These are phyloP conservation scores for Biston betularia DNA, from an alignment of 2,888 invertebrate species.

Conservation along the genomic window DNA sequence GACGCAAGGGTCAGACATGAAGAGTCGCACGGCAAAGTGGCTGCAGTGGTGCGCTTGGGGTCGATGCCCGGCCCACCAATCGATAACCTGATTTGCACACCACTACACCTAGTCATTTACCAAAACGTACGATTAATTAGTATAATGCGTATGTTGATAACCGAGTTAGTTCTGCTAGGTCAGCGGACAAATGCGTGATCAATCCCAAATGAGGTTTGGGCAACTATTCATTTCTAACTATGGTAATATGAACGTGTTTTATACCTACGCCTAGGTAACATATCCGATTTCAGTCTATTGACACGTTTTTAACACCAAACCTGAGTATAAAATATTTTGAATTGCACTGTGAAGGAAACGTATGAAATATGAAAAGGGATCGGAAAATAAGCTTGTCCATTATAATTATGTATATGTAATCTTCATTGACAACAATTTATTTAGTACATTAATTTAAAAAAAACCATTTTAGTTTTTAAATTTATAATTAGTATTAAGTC, in stretches of 20 bases:
- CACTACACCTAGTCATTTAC: slow-evolving; percentile 69
- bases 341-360: too few species aligned
- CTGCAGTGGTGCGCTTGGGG: slow-evolving; percentile 59
- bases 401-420: too few species aligned
- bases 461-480: neutral
- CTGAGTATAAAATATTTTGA: too few species aligned
- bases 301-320: neutral
- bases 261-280: slow-evolving; percentile 1
- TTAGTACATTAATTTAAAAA: neutral
- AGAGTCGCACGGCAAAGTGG: slow-evolving; percentile 36
- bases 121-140: slow-evolving; percentile 39
- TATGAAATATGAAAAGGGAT: too few species aligned
- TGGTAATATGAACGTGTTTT: slow-evolving; percentile 3
- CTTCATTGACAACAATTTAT: too few species aligned
- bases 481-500: too few species aligned
- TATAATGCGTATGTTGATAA: slow-evolving; percentile 33
- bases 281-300: slow-evolving; percentile 1
- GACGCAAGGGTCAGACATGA: slow-evolving; percentile 48
- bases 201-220: slow-evolving; percentile 24
- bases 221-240: slow-evolving; percentile 14
- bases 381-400: too few species aligned
- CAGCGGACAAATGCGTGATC: slow-evolving; percentile 36
- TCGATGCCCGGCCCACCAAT: slow-evolving; percentile 78
- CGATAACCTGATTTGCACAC: slow-evolving; percentile 82
- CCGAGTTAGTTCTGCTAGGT: slow-evolving; percentile 28